Conservation (phyloP, 2,888 invertebrate species). For the Cerastis leucographa region DNA sequence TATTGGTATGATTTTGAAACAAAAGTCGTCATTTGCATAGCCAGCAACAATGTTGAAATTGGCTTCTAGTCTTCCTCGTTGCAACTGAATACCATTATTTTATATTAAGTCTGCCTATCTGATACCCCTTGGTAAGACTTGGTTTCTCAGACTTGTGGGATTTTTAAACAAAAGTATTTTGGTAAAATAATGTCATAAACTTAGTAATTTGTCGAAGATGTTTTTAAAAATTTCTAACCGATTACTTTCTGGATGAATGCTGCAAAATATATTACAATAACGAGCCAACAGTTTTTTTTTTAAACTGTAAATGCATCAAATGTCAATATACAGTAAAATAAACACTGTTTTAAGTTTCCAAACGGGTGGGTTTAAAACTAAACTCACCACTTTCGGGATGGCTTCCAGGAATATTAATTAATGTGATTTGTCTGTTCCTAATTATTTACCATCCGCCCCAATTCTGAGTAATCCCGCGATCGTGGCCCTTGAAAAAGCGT, state of each 20-base stretch:
- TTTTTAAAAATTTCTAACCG: conserved; percentile 7
- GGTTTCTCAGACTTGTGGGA: not conserved
- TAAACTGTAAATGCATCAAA: not conserved
- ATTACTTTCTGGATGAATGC: conserved; percentile 3
- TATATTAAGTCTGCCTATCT: not conserved
- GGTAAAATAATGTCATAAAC: not conserved
- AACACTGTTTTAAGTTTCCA: too few relatives aligned
- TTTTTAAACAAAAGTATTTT: not conserved
- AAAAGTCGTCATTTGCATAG: too few relatives aligned
- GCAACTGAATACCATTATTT: not conserved
- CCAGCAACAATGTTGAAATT: too few relatives aligned
- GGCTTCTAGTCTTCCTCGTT: not conserved
- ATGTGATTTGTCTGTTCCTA: too few relatives aligned
- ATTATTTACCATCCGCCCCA: too few relatives aligned
- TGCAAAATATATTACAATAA: not conserved
- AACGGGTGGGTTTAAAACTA: too few relatives aligned
- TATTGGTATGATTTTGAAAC: not conserved
- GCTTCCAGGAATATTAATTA: too few relatives aligned
- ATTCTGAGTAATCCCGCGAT: too few relatives aligned
- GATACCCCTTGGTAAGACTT: not conserved
- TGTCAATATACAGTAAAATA: not conserved
- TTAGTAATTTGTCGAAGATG: conserved; percentile 6
- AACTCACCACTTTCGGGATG: too few relatives aligned
- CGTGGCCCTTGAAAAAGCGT: too few relatives aligned
- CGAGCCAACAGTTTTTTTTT: not conserved